A percentile compares a stretch with the other conserved stretches of the same genome.
Evolutionary conservation across 2,888 invertebrate species (phyloP).

Genomic region (Ligdia adustata): DNA sequence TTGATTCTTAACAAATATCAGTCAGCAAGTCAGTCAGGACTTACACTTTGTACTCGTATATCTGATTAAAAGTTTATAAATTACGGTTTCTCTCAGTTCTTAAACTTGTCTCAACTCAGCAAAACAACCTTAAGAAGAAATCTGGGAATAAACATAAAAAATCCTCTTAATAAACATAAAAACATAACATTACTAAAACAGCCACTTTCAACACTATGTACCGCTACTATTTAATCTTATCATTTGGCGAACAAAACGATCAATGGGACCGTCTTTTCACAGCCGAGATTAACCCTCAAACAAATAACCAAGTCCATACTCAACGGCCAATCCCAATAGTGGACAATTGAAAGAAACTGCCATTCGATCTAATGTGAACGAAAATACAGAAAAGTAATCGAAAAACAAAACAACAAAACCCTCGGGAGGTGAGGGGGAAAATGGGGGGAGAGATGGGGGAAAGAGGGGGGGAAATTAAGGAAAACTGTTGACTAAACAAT

Average conservation of each 20-base stretch:
- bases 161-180: too few relatives aligned
- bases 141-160: too few relatives aligned
- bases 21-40: too few relatives aligned
- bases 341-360: constrained; percentile 25
- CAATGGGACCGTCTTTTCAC: not conserved
- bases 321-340: constrained; percentile 17
- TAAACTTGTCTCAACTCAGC: too few relatives aligned
- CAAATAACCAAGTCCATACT: constrained; percentile 12
- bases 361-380: constrained; percentile 18
- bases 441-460: not conserved
- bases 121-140: too few relatives aligned
- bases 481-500: constrained; percentile 37
- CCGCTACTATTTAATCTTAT: not conserved
- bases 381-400: constrained; percentile 29
- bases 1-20: too few relatives aligned
- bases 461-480: constrained; percentile 28
- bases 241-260: too few relatives aligned
- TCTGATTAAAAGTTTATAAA: too few relatives aligned
- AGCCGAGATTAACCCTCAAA: not conserved
- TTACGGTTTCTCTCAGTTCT: too few relatives aligned
- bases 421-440: not conserved
- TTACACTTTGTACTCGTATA: too few relatives aligned
- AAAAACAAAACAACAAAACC: constrained; percentile 22
- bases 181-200: too few relatives aligned
- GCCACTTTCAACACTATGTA: too few relatives aligned